These are phyloP conservation scores for Drosophila austrosaltans DNA, from an alignment of 2,888 invertebrate species.

Conservation along the genomic window DNA sequence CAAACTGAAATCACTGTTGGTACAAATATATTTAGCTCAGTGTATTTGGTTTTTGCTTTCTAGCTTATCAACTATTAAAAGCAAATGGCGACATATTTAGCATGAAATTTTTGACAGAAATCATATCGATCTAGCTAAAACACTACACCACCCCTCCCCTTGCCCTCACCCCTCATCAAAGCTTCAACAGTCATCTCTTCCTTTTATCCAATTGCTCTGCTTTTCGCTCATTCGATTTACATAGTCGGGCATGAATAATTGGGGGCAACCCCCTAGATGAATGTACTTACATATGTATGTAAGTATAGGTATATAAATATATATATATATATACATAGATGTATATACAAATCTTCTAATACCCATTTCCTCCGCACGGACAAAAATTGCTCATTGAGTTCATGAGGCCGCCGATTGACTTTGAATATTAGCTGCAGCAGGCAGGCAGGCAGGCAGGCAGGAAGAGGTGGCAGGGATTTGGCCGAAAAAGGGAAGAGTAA, in stretches of 20 bases:
- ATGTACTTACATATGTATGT: no score
- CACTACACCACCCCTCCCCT: neutral
- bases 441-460: neutral
- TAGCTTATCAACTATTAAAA: constrained; percentile 75
- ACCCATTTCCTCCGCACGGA: constrained; percentile 26
- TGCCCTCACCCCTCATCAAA: constrained; percentile 26
- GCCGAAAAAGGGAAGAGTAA: constrained; percentile 5
- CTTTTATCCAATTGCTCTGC: constrained; percentile 40
- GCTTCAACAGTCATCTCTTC: constrained; percentile 1
- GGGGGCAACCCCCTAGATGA: constrained; percentile 30
- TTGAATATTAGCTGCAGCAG: constrained; percentile 67
- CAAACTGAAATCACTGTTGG: neutral
- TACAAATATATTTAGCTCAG: neutral
- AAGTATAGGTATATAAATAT: no score
- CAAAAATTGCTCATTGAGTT: constrained; percentile 56
- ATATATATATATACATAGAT: neutral
- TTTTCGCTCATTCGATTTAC: constrained; percentile 76
- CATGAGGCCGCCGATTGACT: constrained; percentile 73
- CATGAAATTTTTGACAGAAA: constrained; percentile 71
- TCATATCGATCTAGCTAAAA: constrained; percentile 31
- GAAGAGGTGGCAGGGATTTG: neutral
- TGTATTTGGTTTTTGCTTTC: constrained; percentile 25
- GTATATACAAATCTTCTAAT: constrained; percentile 44
- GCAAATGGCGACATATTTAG: constrained; percentile 73
- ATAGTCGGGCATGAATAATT: constrained; percentile 73